Conservation (phyloP, 2,113 vertebrate species). For the Datnioides undecimradiatus region DNA sequence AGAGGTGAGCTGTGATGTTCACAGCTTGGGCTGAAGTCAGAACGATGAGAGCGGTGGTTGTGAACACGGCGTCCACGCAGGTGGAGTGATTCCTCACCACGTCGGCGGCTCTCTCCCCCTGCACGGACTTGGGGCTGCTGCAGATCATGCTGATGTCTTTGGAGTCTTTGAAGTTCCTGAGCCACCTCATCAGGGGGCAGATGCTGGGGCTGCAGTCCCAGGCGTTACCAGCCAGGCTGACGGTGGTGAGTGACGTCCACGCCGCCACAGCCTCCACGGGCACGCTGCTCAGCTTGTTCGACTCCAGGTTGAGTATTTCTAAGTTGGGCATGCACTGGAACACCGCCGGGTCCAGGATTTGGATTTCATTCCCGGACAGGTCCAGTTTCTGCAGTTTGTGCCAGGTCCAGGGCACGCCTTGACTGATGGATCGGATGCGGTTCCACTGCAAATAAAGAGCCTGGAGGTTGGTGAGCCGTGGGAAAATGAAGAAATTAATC, state of each 20-base stretch:
- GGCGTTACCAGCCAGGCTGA: slow-evolving; percentile 93
- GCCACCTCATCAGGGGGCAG: slow-evolving; percentile 94
- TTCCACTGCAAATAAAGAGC: slow-evolving; percentile 97
- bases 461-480: slow-evolving; percentile 93
- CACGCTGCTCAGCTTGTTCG: slow-evolving; percentile 95
- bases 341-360: slow-evolving; percentile 91
- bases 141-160: slow-evolving; percentile 96
- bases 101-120: slow-evolving; percentile 92
- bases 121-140: slow-evolving; percentile 92
- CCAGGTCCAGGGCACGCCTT: slow-evolving; percentile 95
- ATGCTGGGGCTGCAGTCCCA: slow-evolving; percentile 96
- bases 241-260: slow-evolving; percentile 92
- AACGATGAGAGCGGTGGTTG: slow-evolving; percentile 46
- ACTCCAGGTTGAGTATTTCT: slow-evolving; percentile 94
- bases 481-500: slow-evolving; percentile 96
- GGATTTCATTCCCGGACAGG: slow-evolving; percentile 96
- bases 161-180: slow-evolving; percentile 91
- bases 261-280: slow-evolving; percentile 92
- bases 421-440: slow-evolving; percentile 91
- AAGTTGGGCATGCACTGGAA: slow-evolving; percentile 95
- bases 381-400: slow-evolving; percentile 95
- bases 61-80: slow-evolving; percentile 81
- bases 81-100: slow-evolving; percentile 89
- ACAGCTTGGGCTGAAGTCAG: slow-evolving; percentile 58
- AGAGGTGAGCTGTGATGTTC: slow-evolving; percentile 77